Percentiles rank a stretch among this genome's conserved stretches.
Evolutionary conservation across 2,888 invertebrate genomes (phyloP).

Genomic region (Deroplatys truncata): DNA sequence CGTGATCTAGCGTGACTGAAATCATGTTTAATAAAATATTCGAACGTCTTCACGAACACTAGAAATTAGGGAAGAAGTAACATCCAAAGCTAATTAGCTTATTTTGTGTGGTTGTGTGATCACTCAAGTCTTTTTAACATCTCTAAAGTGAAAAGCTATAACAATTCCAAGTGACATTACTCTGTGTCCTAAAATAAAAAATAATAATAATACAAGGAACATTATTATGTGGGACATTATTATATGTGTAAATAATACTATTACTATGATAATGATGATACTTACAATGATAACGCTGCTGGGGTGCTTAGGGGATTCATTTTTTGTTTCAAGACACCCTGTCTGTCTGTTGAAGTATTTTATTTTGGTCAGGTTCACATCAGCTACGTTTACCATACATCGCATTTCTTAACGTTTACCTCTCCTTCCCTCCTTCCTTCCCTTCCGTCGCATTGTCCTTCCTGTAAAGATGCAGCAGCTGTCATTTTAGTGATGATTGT

Average conservation of each 20-base stretch:
- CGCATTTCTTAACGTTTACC: background rate
- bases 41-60: background rate
- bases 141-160: background rate
- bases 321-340: background rate
- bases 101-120: background rate
- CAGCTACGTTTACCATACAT: background rate
- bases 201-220: background rate
- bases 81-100: background rate
- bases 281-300: background rate
- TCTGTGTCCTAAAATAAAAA: background rate
- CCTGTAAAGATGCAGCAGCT: slow-evolving; percentile 7
- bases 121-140: background rate
- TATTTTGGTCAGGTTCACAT: background rate
- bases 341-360: background rate
- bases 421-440: background rate
- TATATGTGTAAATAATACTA: background rate
- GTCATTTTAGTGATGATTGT: slow-evolving; percentile 29
- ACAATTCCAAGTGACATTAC: background rate
- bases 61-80: background rate
- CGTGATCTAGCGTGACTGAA: background rate
- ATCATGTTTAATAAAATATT: no score
- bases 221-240: background rate
- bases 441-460: background rate
- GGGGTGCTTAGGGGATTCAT: background rate
- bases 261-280: background rate